Evolutionary conservation across 2,888 invertebrate species (phyloP), one percentile per base, ranked within the genome.

Genomic region (Lepeophtheirus nordmannii): DNA sequence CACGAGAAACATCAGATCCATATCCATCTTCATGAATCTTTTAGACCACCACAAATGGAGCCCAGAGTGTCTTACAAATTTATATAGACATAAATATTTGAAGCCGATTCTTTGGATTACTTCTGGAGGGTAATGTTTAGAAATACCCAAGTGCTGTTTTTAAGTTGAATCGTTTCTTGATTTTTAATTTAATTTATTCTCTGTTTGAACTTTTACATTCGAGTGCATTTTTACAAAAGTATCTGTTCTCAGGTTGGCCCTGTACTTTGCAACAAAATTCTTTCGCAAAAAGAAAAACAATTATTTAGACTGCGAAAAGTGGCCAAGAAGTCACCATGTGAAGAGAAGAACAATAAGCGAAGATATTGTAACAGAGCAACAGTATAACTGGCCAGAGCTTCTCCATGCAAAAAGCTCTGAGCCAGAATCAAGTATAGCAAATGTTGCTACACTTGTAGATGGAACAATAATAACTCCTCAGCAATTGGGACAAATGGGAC

Each of bases 401-500:
- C 30, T 30, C 30, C 30, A 30, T 30, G 30, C 53, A 46, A 46
- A 46, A 17, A 46, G 17, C 53, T n/a, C 53, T 14, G 53, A 46
- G 53, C 2, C 53, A 3, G 30, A 30, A 46, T 14, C 53, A 17
- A 17, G 8, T n/a, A 46, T 8, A 3, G 17, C 3, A 46, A 46
- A n/a, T 12, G 20, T 17, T 30, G 58, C 58, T 22, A 65, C 65
- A 20, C 58, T 65, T 14, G 65, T 65, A 39, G 65, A 65, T 58
- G 65, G 65, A 30, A 65, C 65, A 1, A 38, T 23, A 10, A 17
- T 65, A 10, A 30, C 65, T 10, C 65, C 65, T 58, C 58, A 65
- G 37, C 65, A 65, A 38, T 39, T 65, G 30, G 65, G 65, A 37
- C 58, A 68, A 23, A 68, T 68, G 68, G 90, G 92, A 46, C 86